phyloP scores from a whole-genome alignment of 2,888 invertebrate species.

The Dromius quadrimaculatus region DNA sequence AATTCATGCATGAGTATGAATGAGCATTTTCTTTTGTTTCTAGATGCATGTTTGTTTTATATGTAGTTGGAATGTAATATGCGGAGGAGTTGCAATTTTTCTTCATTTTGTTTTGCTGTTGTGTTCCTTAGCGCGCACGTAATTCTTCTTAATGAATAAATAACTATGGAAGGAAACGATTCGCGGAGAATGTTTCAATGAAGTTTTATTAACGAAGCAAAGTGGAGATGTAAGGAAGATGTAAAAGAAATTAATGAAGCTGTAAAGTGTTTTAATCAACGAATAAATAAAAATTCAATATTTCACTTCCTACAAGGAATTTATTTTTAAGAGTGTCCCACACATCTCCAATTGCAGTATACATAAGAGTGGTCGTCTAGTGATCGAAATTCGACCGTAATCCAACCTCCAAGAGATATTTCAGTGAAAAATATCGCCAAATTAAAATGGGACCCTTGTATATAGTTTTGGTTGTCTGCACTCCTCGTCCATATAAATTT shows the following conservation, averaged over 20 bases:
- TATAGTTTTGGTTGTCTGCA: no score
- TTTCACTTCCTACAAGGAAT: not conserved
- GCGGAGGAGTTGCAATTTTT: conserved; percentile 21
- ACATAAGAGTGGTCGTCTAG: no score
- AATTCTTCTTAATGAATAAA: conserved; percentile 31
- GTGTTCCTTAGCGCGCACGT: conserved; percentile 14
- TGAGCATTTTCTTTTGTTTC: conserved; percentile 4
- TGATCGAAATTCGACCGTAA: no score
- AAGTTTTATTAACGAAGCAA: conserved; percentile 25
- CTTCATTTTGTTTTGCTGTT: conserved; percentile 11
- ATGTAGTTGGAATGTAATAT: conserved; percentile 21
- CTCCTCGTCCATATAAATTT: no score
- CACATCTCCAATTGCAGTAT: no score
- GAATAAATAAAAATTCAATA: conserved; percentile 2
- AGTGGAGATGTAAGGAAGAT: conserved; percentile 16
- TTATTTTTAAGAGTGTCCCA: no score
- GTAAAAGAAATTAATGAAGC: conserved; percentile 15
- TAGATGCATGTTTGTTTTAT: conserved; percentile 33
- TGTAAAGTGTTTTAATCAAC: not conserved
- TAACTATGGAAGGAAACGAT: conserved; percentile 18
- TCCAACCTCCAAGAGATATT: no score
- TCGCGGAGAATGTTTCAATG: conserved; percentile 19
- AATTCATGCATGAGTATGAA: conserved; percentile 26
- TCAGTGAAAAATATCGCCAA: no score
- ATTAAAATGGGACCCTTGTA: no score